Evolutionary conservation across 2,888 invertebrate species (phyloP).

Genomic region (Trissoscelio sp.): DNA sequence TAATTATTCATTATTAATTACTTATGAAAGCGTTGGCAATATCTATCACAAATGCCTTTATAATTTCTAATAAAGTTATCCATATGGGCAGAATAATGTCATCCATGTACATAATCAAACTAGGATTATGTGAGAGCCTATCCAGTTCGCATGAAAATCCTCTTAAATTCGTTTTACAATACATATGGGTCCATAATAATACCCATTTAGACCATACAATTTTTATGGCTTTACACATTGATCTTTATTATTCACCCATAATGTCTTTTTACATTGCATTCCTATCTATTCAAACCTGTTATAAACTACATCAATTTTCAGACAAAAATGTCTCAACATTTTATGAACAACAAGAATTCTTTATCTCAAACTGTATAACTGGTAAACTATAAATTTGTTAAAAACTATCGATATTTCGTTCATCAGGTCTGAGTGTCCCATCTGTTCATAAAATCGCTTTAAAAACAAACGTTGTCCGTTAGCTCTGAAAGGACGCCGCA

Average conservation of each 20-base stretch:
- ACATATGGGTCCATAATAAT: conserved; percentile 5
- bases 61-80: conserved; percentile 27
- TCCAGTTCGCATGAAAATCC: conserved; percentile 24
- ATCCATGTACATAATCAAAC: conserved; percentile 32
- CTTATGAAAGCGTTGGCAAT: too few relatives aligned
- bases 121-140: conserved; percentile 23
- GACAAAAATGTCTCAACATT: too few relatives aligned
- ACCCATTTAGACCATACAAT: conserved; percentile 4
- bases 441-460: conserved; percentile 27
- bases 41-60: neutral
- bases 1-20: too few relatives aligned
- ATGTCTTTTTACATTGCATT: neutral
- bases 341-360: neutral
- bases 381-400: neutral
- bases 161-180: conserved; percentile 19
- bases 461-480: conserved; percentile 35
- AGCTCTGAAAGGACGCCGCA: conserved; percentile 8
- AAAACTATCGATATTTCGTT: neutral
- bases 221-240: conserved; percentile 1
- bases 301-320: neutral
- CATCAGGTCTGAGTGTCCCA: conserved; percentile 9
- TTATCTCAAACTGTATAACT: neutral
- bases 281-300: neutral
- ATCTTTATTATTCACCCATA: neutral
- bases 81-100: conserved; percentile 15